phyloP scores from a whole-genome alignment of 2,888 invertebrate genomes.

The Caenorhabditis panamensis region DNA sequence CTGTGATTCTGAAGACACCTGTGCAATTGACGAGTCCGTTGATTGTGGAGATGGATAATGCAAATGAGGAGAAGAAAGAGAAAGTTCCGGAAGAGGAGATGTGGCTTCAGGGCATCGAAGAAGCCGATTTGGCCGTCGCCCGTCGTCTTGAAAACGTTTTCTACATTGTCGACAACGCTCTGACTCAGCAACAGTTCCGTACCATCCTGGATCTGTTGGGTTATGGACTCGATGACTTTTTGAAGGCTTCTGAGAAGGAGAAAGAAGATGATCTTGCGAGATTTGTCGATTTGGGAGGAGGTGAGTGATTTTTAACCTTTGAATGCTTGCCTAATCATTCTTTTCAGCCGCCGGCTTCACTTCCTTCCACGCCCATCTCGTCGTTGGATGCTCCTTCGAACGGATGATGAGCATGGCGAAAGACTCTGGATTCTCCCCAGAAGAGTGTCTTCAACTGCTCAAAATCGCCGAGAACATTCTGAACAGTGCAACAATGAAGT shows the following conservation, averaged over 20 bases:
- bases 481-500: constrained; percentile 25
- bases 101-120: constrained; percentile 30
- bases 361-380: constrained; percentile 49
- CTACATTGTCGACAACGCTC: constrained; percentile 18
- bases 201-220: constrained; percentile 50
- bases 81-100: constrained; percentile 27
- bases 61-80: constrained; percentile 2
- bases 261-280: constrained; percentile 38
- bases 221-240: constrained; percentile 34
- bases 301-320: constrained; percentile 5
- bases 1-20: background rate
- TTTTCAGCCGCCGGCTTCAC: constrained; percentile 19
- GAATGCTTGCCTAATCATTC: background rate
- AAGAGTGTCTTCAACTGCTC: constrained; percentile 33
- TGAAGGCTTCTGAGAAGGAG: constrained; percentile 42
- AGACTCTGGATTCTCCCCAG: constrained; percentile 19
- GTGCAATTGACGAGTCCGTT: background rate
- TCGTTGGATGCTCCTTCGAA: constrained; percentile 59
- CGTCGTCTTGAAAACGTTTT: constrained; percentile 29
- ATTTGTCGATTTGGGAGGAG: constrained; percentile 29
- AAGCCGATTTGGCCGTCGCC: constrained; percentile 16
- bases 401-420: constrained; percentile 7
- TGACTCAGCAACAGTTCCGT: constrained; percentile 7
- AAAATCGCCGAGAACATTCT: constrained; percentile 37
- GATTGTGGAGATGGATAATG: constrained; percentile 50